Conservation (phyloP, 1,140 invertebrate genomes). For the Argopecten irradians region DNA sequence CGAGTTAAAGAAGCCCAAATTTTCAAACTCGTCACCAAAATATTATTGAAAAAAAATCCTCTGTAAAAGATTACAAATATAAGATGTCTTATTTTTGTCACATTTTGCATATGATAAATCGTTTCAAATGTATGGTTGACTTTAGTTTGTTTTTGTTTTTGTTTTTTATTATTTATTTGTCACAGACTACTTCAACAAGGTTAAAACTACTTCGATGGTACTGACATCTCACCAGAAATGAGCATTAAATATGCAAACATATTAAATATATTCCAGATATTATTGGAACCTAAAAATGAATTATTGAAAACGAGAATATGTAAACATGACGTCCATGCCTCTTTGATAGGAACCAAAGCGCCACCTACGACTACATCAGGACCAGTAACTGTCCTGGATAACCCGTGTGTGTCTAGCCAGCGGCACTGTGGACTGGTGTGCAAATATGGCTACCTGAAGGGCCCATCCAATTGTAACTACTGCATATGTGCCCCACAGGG, state of each 20-base stretch:
- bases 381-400: conserved; percentile 4
- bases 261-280: too few relatives aligned
- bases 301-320: too few relatives aligned
- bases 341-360: not conserved
- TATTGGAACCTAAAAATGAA: too few relatives aligned
- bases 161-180: too few relatives aligned
- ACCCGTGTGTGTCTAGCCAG: conserved; percentile 35
- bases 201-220: too few relatives aligned
- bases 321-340: not conserved
- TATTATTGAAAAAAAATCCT: too few relatives aligned
- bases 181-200: too few relatives aligned
- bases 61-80: too few relatives aligned
- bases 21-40: not conserved
- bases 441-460: conserved; percentile 37
- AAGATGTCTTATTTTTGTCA: not conserved
- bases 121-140: too few relatives aligned
- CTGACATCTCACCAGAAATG: not conserved
- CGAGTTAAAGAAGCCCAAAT: not conserved
- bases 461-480: conserved; percentile 32
- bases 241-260: too few relatives aligned
- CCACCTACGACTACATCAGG: conserved; percentile 25
- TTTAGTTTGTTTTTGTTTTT: too few relatives aligned
- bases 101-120: too few relatives aligned
- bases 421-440: conserved; percentile 30
- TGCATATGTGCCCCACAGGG: conserved; percentile 34